phyloP scores from a whole-genome alignment of 1,140 invertebrate genomes.

The Subanguina moxae region DNA sequence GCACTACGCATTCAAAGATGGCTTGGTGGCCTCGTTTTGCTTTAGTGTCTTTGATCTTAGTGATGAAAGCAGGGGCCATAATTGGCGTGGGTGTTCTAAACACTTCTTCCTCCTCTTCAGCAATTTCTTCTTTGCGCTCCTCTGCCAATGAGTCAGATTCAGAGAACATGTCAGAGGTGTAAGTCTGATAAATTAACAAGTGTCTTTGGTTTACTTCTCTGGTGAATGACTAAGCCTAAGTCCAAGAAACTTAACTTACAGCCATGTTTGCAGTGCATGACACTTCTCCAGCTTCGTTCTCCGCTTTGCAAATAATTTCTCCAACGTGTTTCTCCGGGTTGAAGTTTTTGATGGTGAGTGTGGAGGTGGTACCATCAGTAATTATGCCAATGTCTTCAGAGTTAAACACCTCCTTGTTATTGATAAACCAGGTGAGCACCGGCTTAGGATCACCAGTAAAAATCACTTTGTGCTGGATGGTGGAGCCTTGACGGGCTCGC shows the following conservation, averaged over 20 bases:
- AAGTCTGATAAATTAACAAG: slow-evolving; percentile 31
- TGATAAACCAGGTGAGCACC: slow-evolving; percentile 58
- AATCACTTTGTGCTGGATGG: slow-evolving; percentile 65
- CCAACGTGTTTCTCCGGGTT: slow-evolving; percentile 62
- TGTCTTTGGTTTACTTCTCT: too few species aligned
- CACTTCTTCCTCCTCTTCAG: slow-evolving; percentile 42
- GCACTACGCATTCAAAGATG: slow-evolving; percentile 59
- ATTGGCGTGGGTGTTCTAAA: slow-evolving; percentile 56
- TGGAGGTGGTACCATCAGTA: slow-evolving; percentile 51
- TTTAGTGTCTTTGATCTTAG: slow-evolving; percentile 57
- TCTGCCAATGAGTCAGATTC: slow-evolving; percentile 55
- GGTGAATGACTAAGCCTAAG: too few species aligned
- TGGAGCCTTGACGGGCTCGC: slow-evolving; percentile 60
- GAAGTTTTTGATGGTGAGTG: slow-evolving; percentile 56
- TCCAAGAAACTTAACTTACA: slow-evolving; percentile 16
- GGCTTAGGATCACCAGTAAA: slow-evolving; percentile 58
- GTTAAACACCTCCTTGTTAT: slow-evolving; percentile 57
- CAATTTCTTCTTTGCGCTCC: slow-evolving; percentile 33
- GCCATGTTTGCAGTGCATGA: slow-evolving; percentile 60
- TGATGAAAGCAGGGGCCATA: slow-evolving; percentile 59
- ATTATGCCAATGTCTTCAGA: slow-evolving; percentile 46
- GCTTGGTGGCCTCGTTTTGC: slow-evolving; percentile 55
- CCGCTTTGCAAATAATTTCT: slow-evolving; percentile 62
- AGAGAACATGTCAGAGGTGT: slow-evolving; percentile 59
- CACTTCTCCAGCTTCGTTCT: slow-evolving; percentile 63